These are phyloP conservation scores for Drosophila tristis DNA, from an alignment of 1,140 invertebrate genomes.

Conservation along the genomic window DNA sequence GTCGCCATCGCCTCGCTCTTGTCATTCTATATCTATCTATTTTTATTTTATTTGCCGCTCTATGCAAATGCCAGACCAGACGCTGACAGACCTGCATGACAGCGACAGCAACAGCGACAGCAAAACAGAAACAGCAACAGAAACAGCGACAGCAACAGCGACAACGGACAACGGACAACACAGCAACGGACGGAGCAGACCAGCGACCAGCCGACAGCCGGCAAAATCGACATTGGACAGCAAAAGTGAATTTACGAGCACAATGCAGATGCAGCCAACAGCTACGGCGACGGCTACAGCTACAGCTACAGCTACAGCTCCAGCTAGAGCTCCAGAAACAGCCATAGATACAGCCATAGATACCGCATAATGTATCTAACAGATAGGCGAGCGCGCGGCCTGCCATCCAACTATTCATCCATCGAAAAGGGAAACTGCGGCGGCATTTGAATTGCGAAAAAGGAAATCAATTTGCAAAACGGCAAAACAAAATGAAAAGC, in stretches of 20 bases:
- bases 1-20: slow-evolving; percentile 2
- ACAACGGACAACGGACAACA: slow-evolving; percentile 13
- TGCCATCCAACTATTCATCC: not conserved
- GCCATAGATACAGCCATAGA: slow-evolving; percentile 37
- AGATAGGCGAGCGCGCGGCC: slow-evolving; percentile 38
- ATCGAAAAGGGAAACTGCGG: slow-evolving; percentile 33
- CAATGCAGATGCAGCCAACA: slow-evolving; percentile 53
- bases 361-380: slow-evolving; percentile 76
- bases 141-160: not conserved
- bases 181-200: not conserved
- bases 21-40: slow-evolving; percentile 21
- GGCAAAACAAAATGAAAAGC: not conserved
- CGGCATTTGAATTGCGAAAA: slow-evolving; percentile 35
- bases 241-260: slow-evolving; percentile 73
- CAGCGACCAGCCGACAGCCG: slow-evolving; percentile 4
- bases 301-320: too few relatives aligned
- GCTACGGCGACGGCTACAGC: too few relatives aligned
- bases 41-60: slow-evolving; percentile 30
- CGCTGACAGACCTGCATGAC: slow-evolving; percentile 69
- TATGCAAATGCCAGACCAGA: slow-evolving; percentile 50
- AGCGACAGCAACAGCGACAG: slow-evolving; percentile 41
- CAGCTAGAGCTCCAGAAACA: too few relatives aligned
- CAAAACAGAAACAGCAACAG: slow-evolving; percentile 5
- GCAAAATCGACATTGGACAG: slow-evolving; percentile 29
- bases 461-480: slow-evolving; percentile 36